Percentiles rank a stretch among this genome's conserved stretches.
These are phyloP conservation scores for Anagyrus pseudococci DNA, from an alignment of 2,888 invertebrate species.

Conservation along the genomic window DNA sequence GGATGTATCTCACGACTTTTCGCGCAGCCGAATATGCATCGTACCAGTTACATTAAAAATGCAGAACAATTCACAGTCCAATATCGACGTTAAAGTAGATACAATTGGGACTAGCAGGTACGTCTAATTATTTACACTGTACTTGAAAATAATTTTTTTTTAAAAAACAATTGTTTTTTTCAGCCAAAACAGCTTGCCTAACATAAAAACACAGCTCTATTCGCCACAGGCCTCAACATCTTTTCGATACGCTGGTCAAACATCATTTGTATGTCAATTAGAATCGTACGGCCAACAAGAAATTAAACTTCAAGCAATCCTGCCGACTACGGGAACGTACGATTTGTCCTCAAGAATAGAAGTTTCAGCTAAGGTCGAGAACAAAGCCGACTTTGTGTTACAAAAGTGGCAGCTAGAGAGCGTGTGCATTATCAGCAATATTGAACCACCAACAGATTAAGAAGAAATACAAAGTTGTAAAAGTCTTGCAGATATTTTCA, in stretches of 20 bases:
- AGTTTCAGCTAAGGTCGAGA: constrained; percentile 56
- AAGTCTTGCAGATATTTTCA: constrained; percentile 9
- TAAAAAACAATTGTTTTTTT: constrained; percentile 39
- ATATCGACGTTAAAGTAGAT: constrained; percentile 69
- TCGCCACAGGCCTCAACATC: constrained; percentile 59
- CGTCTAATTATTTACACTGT: constrained; percentile 37
- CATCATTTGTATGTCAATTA: constrained; percentile 61
- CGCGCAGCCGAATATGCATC: constrained; percentile 68
- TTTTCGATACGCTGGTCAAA: constrained; percentile 61
- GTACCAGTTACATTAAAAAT: constrained; percentile 73
- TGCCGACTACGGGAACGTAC: constrained; percentile 72
- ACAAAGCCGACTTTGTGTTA: constrained; percentile 49
- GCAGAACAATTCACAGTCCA: constrained; percentile 71
- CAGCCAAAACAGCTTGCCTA: constrained; percentile 56
- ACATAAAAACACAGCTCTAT: constrained; percentile 57
- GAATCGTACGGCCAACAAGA: constrained; percentile 65
- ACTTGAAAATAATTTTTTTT: background rate
- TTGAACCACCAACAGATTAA: constrained; percentile 10
- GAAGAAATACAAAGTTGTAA: constrained; percentile 7
- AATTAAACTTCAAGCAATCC: constrained; percentile 68
- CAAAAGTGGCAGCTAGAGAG: constrained; percentile 59
- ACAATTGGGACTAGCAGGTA: constrained; percentile 69
- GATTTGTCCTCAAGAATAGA: constrained; percentile 71
- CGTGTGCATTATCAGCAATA: constrained; percentile 51
- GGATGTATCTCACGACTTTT: constrained; percentile 70